phyloP scores from a whole-genome alignment of 2,113 vertebrate genomes.

The Sebastes schlegelii region DNA sequence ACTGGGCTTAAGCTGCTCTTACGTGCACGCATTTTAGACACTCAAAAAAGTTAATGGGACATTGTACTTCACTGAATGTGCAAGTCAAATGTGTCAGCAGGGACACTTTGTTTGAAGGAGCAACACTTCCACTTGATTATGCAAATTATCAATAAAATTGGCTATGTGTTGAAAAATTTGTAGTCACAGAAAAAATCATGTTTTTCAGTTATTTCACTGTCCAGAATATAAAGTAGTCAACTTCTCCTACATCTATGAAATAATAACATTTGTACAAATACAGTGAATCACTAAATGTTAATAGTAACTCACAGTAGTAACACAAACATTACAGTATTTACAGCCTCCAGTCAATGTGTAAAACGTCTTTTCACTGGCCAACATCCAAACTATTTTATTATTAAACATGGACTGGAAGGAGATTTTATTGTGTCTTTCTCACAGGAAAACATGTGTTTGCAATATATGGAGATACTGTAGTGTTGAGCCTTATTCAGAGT shows the following conservation, averaged over 20 bases:
- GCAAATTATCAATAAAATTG: background rate
- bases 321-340: background rate
- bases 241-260: background rate
- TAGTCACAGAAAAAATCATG: background rate
- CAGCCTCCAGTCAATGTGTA: background rate
- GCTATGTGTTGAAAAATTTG: background rate
- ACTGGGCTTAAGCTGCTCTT: background rate
- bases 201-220: background rate
- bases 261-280: background rate
- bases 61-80: constrained; percentile 11
- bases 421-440: background rate
- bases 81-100: constrained; percentile 13
- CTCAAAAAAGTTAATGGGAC: constrained; percentile 4
- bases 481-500: background rate
- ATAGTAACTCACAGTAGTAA: background rate
- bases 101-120: constrained; percentile 1
- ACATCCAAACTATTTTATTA: background rate
- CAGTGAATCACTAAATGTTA: background rate
- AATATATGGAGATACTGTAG: too few relatives aligned
- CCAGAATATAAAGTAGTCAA: background rate
- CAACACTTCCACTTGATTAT: constrained; percentile 4
- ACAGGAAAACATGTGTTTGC: background rate
- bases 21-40: background rate
- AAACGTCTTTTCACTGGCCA: background rate
- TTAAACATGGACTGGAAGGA: background rate